Percentiles rank a stretch among this genome's conserved stretches.
These are phyloP conservation scores for Palaemon carinicauda DNA, from an alignment of 1,140 invertebrate genomes.

Conservation along the genomic window DNA sequence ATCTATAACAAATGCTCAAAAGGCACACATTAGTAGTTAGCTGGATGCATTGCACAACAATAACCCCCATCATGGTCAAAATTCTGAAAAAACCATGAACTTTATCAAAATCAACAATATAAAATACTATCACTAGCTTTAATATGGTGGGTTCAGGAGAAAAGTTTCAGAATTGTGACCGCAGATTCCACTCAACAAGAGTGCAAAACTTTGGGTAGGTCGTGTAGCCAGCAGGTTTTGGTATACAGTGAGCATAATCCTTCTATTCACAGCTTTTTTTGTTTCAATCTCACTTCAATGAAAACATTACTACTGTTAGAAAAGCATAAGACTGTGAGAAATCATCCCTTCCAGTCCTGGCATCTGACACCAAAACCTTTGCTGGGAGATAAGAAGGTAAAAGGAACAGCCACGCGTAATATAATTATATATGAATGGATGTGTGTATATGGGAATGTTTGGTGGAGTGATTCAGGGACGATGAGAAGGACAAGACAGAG, in stretches of 20 bases:
- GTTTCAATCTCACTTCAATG: not conserved
- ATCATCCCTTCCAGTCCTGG: not conserved
- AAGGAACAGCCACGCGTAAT: conserved; percentile 39
- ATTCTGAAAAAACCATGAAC: conserved; percentile 28
- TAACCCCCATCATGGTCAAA: conserved; percentile 11
- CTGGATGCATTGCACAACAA: conserved; percentile 22
- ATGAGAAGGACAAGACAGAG: conserved; percentile 35
- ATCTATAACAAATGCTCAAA: not conserved
- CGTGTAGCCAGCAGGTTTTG: conserved; percentile 35
- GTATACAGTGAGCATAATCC: not conserved
- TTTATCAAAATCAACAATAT: not conserved
- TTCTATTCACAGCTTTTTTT: not conserved
- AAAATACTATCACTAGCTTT: not conserved
- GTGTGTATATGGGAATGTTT: not conserved
- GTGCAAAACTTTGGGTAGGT: conserved; percentile 12
- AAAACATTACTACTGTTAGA: no score
- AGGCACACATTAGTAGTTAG: conserved; percentile 39
- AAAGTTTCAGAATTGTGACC: conserved; percentile 43
- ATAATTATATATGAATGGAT: not conserved
- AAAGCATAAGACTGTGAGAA: not conserved
- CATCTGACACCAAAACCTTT: conserved; percentile 37
- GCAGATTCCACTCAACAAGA: not conserved
- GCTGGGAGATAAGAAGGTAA: not conserved
- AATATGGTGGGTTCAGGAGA: not conserved
- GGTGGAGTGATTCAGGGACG: not conserved